phyloP scores from a whole-genome alignment of 2,797 vertebrate species.

The Ataeniobius toweri region DNA sequence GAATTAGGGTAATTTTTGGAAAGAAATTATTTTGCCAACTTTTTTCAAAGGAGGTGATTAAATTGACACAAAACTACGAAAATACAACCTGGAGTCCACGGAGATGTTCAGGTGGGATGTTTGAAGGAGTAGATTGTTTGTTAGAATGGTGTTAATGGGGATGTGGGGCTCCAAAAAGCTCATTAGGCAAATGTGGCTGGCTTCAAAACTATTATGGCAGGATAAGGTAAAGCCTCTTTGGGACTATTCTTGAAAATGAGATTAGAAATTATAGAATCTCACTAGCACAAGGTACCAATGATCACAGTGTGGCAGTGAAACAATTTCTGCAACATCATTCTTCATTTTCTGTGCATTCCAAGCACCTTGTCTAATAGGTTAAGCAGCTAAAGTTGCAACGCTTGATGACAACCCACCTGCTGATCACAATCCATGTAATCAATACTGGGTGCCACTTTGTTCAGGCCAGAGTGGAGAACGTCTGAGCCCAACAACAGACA shows the following conservation, averaged over 20 bases:
- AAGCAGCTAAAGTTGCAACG: slow-evolving; percentile 35
- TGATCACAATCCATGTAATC: slow-evolving; percentile 49
- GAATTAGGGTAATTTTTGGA: slow-evolving; percentile 17
- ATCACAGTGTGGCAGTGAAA: slow-evolving; percentile 50
- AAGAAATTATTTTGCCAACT: slow-evolving; percentile 13
- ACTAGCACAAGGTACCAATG: slow-evolving; percentile 29
- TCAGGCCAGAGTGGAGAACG: slow-evolving; percentile 8
- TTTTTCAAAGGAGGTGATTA: slow-evolving; percentile 3
- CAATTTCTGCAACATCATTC: slow-evolving; percentile 57
- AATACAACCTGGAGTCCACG: slow-evolving; percentile 20
- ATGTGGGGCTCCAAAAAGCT: slow-evolving; percentile 63
- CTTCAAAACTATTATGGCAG: slow-evolving; percentile 67
- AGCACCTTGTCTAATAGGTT: slow-evolving; percentile 38
- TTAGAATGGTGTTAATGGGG: slow-evolving; percentile 53
- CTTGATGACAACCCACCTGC: slow-evolving; percentile 40
- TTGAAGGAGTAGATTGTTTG: slow-evolving; percentile 48
- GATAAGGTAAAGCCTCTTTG: slow-evolving; percentile 51
- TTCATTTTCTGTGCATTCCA: slow-evolving; percentile 44
- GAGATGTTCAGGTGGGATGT: slow-evolving; percentile 22
- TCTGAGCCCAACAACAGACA: slow-evolving; percentile 21
- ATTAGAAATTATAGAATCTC: slow-evolving; percentile 65
- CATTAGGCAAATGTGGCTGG: slow-evolving; percentile 74
- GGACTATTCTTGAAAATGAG: slow-evolving; percentile 65
- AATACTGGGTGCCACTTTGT: slow-evolving; percentile 34
- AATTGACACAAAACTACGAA: slow-evolving; percentile 18